Evolutionary conservation across 2,888 invertebrate species (phyloP).

Genomic region (Drosophila paracracens): DNA sequence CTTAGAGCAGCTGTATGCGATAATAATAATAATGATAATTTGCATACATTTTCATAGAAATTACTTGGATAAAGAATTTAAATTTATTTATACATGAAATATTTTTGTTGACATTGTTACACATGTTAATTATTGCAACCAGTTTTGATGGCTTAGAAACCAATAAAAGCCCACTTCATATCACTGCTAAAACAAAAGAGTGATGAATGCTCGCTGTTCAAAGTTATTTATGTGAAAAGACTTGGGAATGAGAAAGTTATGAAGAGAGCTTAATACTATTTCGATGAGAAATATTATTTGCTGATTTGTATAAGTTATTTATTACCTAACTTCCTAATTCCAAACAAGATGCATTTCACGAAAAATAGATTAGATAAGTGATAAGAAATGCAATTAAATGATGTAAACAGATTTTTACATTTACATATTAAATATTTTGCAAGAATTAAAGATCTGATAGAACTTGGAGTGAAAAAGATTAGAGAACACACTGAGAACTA

Average conservation of each 20-base stretch:
- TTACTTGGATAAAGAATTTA: not conserved
- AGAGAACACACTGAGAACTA: not conserved
- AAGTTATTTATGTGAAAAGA: not conserved
- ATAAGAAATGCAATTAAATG: not conserved
- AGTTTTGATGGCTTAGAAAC: slow-evolving; percentile 12
- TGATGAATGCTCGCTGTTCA: slow-evolving; percentile 1
- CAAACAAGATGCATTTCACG: no score
- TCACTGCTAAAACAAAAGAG: slow-evolving; percentile 5
- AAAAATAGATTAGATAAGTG: not conserved
- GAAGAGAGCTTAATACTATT: not conserved
- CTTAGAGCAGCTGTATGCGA: not conserved
- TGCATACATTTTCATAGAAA: not conserved
- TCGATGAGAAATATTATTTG: slow-evolving; percentile 1
- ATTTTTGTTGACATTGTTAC: no score
- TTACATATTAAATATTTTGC: no score
- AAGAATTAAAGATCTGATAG: no score
- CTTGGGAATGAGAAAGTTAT: slow-evolving; percentile 5
- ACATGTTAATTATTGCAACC: slow-evolving; percentile 21
- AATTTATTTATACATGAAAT: no score
- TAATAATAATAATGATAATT: no score
- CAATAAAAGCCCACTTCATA: not conserved
- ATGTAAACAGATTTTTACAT: not conserved
- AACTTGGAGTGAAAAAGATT: no score
- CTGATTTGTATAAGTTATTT: slow-evolving; percentile 2
- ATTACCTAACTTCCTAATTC: slow-evolving; percentile 6